Evolutionary conservation across 2,797 vertebrate species (phyloP).

Genomic region (Clarias pachynema): DNA sequence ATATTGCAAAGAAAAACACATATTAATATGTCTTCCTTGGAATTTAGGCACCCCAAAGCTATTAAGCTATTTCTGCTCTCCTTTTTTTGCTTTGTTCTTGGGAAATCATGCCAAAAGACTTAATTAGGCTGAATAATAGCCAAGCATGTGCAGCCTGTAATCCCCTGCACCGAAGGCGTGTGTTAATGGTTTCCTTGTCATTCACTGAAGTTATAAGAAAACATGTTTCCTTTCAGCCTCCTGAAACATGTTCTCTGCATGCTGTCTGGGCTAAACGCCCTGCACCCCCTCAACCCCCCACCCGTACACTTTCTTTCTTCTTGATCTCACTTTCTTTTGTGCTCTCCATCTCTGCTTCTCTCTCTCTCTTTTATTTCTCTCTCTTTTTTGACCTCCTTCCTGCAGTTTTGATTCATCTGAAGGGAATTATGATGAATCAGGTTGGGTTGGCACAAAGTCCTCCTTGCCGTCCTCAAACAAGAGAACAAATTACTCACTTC

Average conservation of each 20-base stretch:
- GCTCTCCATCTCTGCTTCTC: slow-evolving; percentile 21
- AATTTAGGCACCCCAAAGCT: slow-evolving; percentile 68
- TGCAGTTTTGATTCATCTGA: slow-evolving; percentile 54
- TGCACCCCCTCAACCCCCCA: slow-evolving; percentile 24
- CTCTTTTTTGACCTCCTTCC: slow-evolving; percentile 21
- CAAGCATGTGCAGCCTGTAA: slow-evolving; percentile 77
- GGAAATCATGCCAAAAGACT: slow-evolving; percentile 77
- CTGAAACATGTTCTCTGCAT: slow-evolving; percentile 67
- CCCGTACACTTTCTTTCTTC: slow-evolving; percentile 17
- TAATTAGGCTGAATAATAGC: slow-evolving; percentile 84
- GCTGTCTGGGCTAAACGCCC: slow-evolving; percentile 40
- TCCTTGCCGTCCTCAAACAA: slow-evolving; percentile 53
- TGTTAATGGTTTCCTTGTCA: slow-evolving; percentile 83
- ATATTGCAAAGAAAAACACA: slow-evolving; percentile 54
- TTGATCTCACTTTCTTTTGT: slow-evolving; percentile 40
- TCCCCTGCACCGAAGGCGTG: slow-evolving; percentile 73
- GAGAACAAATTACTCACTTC: slow-evolving; percentile 64
- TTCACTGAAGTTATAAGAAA: slow-evolving; percentile 76
- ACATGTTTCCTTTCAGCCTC: slow-evolving; percentile 72
- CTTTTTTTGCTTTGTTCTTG: slow-evolving; percentile 75
- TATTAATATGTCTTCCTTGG: slow-evolving; percentile 61
- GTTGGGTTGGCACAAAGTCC: slow-evolving; percentile 55
- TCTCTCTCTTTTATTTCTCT: slow-evolving; percentile 23
- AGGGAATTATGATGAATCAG: slow-evolving; percentile 70
- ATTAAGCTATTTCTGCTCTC: slow-evolving; percentile 74